Evolutionary conservation across 2,797 vertebrate genomes (phyloP).

Genomic region (Enteromius treurensis): DNA sequence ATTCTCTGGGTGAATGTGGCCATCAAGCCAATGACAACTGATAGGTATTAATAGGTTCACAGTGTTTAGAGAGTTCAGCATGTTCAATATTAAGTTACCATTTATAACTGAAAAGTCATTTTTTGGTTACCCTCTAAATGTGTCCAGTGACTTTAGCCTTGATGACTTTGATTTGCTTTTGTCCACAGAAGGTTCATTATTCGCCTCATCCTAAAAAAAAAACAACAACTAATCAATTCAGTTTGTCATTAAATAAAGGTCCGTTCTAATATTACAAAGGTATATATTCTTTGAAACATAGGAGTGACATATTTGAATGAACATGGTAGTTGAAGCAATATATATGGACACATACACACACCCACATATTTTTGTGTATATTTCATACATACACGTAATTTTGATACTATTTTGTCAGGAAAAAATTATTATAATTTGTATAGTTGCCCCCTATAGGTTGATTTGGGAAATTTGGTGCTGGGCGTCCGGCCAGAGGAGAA

Average conservation of each 20-base stretch:
- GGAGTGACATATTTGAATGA: no score
- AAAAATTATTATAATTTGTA: neutral
- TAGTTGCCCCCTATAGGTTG: no score
- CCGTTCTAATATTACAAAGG: neutral
- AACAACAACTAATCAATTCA: slow-evolving; percentile 21
- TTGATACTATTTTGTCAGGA: neutral
- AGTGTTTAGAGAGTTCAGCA: slow-evolving; percentile 50
- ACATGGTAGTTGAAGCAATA: neutral
- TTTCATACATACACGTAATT: neutral
- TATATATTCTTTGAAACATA: neutral
- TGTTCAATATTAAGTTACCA: neutral
- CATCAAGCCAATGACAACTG: slow-evolving; percentile 63
- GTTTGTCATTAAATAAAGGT: neutral
- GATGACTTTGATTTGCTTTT: slow-evolving; percentile 63
- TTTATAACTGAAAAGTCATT: neutral
- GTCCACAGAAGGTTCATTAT: slow-evolving; percentile 39
- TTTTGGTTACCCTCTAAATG: slow-evolving; percentile 76
- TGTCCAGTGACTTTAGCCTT: slow-evolving; percentile 78
- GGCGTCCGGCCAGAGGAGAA: no score
- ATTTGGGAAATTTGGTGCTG: no score
- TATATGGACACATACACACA: no score
- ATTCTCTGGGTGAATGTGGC: slow-evolving; percentile 60
- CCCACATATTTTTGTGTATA: no score
- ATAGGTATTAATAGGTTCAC: slow-evolving; percentile 63
- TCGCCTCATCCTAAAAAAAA: slow-evolving; percentile 62